phyloP scores from a whole-genome alignment of 2,797 vertebrate species.

The Podarcis lilfordi region DNA sequence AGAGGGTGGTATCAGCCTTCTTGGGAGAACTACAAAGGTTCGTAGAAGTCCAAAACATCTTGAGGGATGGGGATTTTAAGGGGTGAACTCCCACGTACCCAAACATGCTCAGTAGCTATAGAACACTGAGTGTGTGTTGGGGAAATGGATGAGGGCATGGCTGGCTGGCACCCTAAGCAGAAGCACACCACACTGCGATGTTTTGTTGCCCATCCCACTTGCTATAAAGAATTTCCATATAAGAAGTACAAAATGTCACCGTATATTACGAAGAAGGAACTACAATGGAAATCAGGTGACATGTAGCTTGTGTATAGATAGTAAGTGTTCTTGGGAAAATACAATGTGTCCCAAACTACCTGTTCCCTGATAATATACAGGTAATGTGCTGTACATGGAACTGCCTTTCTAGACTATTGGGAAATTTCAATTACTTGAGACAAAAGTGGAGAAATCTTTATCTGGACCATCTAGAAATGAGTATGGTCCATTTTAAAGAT shows the following conservation, averaged over 20 bases:
- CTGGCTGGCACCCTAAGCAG: not conserved
- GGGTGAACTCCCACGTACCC: not conserved
- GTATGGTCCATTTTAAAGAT: not conserved
- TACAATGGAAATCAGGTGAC: not conserved
- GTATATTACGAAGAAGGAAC: not conserved
- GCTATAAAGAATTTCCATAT: not conserved
- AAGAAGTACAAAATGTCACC: not conserved
- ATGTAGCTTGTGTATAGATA: not conserved
- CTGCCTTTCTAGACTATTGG: not conserved
- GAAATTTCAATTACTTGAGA: not conserved
- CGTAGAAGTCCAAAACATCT: not conserved
- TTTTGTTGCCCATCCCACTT: not conserved
- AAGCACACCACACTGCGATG: not conserved
- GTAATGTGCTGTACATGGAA: not conserved
- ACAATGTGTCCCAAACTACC: conserved; percentile 3
- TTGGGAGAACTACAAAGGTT: not conserved
- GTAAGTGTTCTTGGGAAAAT: not conserved
- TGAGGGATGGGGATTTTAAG: not conserved
- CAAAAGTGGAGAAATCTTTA: not conserved
- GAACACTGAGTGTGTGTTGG: not conserved
- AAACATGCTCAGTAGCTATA: not conserved
- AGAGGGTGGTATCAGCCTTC: too few relatives aligned
- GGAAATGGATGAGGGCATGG: not conserved
- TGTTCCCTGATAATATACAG: not conserved
- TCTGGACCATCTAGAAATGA: not conserved